Conservation (phyloP, 37 sponge, comb jelly and placozoan species). For the Corticium candelabrum region DNA sequence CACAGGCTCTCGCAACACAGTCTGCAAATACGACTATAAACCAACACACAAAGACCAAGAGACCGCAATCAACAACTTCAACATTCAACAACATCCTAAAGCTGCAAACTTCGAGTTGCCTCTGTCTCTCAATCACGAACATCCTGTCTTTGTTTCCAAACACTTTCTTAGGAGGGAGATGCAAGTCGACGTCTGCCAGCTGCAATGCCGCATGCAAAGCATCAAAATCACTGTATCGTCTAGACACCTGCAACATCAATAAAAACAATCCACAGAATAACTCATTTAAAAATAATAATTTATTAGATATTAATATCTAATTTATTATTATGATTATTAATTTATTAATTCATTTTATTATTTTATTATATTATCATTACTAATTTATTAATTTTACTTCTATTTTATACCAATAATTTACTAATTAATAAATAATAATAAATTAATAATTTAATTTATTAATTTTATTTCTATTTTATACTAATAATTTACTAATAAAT, state of each 20-base stretch:
- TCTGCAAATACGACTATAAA: conserved; percentile 33
- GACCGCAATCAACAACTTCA: background rate
- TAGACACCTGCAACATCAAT: conserved; percentile 43
- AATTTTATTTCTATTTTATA: too few species aligned
- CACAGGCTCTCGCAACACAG: conserved; percentile 29
- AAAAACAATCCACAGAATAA: too few species aligned
- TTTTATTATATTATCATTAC: too few species aligned
- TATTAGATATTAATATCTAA: too few species aligned
- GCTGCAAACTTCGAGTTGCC: conserved; percentile 29
- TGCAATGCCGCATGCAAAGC: conserved; percentile 35
- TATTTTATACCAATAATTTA: too few species aligned
- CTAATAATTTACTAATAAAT: too few species aligned
- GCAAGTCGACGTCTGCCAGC: conserved; percentile 35
- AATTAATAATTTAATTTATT: too few species aligned
- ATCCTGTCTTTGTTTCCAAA: conserved; percentile 51
- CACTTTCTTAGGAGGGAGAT: conserved; percentile 73
- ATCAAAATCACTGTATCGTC: conserved; percentile 68
- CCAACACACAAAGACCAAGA: background rate
- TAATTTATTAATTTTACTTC: too few species aligned
- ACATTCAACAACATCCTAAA: background rate
- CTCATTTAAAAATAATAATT: too few species aligned
- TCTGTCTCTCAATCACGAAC: conserved; percentile 45
- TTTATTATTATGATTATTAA: too few species aligned
- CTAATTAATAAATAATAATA: too few species aligned
- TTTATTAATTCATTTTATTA: too few species aligned